These are phyloP conservation scores for Remorina albescens DNA, from an alignment of 2,797 vertebrate species.

Conservation along the genomic window DNA sequence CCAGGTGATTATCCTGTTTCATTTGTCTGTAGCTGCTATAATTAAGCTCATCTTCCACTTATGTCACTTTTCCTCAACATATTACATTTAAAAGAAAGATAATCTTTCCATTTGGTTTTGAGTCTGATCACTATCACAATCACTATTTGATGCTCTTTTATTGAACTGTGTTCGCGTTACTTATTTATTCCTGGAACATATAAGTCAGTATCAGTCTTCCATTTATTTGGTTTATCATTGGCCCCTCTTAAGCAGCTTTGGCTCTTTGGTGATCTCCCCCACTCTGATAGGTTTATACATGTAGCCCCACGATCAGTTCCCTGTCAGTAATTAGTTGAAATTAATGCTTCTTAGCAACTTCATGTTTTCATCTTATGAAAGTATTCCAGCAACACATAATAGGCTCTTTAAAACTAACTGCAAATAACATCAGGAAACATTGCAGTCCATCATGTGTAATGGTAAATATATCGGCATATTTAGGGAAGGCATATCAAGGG, in stretches of 20 bases:
- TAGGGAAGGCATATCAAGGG: slow-evolving; percentile 47
- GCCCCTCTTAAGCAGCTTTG: not conserved
- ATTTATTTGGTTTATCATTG: not conserved
- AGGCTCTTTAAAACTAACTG: slow-evolving; percentile 32
- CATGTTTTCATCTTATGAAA: slow-evolving; percentile 3
- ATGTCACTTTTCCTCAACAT: not conserved
- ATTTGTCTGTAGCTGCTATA: not conserved
- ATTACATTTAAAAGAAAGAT: not conserved
- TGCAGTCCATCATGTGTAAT: slow-evolving; percentile 22
- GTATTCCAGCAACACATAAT: not conserved
- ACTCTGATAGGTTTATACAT: not conserved
- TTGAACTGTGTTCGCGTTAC: too few species aligned
- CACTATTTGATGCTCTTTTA: not conserved
- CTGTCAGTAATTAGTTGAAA: not conserved
- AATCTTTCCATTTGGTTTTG: not conserved
- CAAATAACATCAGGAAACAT: slow-evolving; percentile 41
- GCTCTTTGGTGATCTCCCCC: not conserved
- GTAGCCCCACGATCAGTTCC: not conserved
- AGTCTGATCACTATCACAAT: not conserved
- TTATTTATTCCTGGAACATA: not conserved
- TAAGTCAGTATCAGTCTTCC: not conserved
- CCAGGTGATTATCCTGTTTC: not conserved
- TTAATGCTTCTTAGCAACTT: not conserved
- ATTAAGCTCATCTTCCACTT: not conserved
- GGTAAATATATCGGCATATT: slow-evolving; percentile 39